Evolutionary conservation across 2,888 invertebrate species (phyloP), one percentile per base, ranked within the genome.

Genomic region (Pharmacophagus antenor): DNA sequence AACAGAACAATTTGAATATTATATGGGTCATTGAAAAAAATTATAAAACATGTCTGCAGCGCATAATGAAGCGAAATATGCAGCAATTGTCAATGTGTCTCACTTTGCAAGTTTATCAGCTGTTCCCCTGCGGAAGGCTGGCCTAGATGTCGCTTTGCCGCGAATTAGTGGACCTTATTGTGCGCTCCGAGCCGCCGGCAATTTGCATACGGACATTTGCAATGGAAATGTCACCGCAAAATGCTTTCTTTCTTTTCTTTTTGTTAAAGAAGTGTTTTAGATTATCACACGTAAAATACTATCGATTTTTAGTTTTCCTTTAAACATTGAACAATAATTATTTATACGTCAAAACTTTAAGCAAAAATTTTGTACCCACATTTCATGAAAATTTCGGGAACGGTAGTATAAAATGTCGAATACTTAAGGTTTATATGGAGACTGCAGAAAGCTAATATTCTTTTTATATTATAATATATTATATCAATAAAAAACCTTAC

Each of bases 101-200:
- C 70, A 77, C 79, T 85, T 85, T 82, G 79, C 81, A 78, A 77
- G 72, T 73, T 80, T 86, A 84, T 86, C 85, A 76, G 73, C 63
- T 72, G 71, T 73, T 82, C 78, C 76, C 68, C 74, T 66, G 70
- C 82, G 86, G 86, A 87, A 82, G 76, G 71, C 71, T 73, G 86
- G 67, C 81, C 87, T 80, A 86, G 77, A 82, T 88, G 72, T 71
- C 62, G 67, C 63, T 64, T 68, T 74, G 73, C 65, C 70, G 70
- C 67, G 65, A 77, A 81, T 83, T 63, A 68, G 61, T 61, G 63
- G 59, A 55, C 56, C 63, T 60, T 52, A 60, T 64, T 59, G 57
- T 62, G 44, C 62, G 68, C 65, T 71, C 61, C 60, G 63, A 63
- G 60, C 58, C 64, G 67, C 65, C 66, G 67, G 61, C 64, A 71